phyloP scores from a whole-genome alignment of 2,888 invertebrate species.

The Sarcophaga subvicina region DNA sequence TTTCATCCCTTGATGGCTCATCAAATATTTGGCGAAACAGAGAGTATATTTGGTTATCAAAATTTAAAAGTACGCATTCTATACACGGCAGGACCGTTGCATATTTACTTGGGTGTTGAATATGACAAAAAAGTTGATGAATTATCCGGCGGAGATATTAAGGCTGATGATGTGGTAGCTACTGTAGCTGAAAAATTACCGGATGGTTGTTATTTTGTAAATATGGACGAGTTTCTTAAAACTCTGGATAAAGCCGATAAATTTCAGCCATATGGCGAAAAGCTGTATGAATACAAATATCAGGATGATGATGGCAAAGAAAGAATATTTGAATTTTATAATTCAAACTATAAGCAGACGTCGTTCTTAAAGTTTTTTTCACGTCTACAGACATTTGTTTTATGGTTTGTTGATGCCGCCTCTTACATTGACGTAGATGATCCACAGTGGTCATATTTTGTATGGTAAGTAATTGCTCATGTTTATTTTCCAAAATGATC shows the following conservation, averaged over 20 bases:
- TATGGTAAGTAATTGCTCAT: conserved; percentile 84
- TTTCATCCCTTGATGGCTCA: conserved; percentile 95
- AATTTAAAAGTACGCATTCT: conserved; percentile 90
- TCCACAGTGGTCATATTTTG: conserved; percentile 94
- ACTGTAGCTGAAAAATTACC: conserved; percentile 87
- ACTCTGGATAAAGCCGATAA: conserved; percentile 87
- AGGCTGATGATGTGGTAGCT: conserved; percentile 89
- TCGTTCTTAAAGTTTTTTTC: conserved; percentile 91
- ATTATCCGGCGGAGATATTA: conserved; percentile 82
- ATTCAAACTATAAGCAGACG: conserved; percentile 86
- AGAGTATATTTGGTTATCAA: conserved; percentile 96
- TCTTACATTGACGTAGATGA: conserved; percentile 96
- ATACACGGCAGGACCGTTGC: conserved; percentile 91
- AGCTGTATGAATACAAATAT: conserved; percentile 85
- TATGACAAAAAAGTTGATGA: conserved; percentile 87
- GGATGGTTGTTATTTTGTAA: conserved; percentile 86
- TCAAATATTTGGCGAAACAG: conserved; percentile 95
- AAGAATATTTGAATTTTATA: conserved; percentile 90
- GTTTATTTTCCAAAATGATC: too few relatives aligned
- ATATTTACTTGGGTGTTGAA: conserved; percentile 89
- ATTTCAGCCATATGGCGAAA: conserved; percentile 90
- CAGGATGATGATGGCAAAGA: conserved; percentile 75
- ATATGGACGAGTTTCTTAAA: conserved; percentile 88
- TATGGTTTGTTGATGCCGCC: conserved; percentile 98
- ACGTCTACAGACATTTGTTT: conserved; percentile 93